Evolutionary conservation across 2,888 invertebrate genomes (phyloP), one percentile per base, ranked within the genome.

Genomic region (Rhagophthalmus giganteus): DNA sequence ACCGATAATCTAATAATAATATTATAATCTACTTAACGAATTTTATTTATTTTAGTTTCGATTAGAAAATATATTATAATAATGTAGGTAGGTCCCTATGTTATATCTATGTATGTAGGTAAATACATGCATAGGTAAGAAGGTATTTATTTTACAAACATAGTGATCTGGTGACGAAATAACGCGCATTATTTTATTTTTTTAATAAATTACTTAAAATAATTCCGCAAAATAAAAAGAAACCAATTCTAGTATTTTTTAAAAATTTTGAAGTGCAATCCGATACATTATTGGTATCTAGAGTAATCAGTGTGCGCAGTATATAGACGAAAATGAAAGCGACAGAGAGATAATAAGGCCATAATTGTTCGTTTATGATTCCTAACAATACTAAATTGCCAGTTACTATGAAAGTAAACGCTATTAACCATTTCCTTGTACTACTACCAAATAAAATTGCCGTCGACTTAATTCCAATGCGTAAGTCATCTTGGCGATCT

Each of bases 391-490:
- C 68, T 32, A 90, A 76, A 50, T 83, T 80, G 0, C 81, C 70
- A 16, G 90, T 78, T 83, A 92, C 91, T 1, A 81, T 74, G 0
- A 78, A 69, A 1, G 87, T 80, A 66, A 95, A 92, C 0, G 81
- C 84, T 0, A 81, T 74, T 27, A 99, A 76, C 80, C 90, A 94
- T 0, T 83, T 69, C 70, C 92, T 90, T 0, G 95, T 94, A 55
- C 87, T 78, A 3, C 85, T 81, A 0, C 94, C 95, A 72, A 99
- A 94, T 51, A 86, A 86, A 0, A 98, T 78, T 0, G 99, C 99
- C 0, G 98, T 97, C 0, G 98, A 98, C 68, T 96, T 96, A 30
- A 99, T 86, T 0, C 97, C 97, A 28, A 97, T 80, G 24, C 87
- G 76, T 8, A 90, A 75, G 72, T 99, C 99, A 72, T 99, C 97